A percentile compares a stretch with the other conserved stretches of the same genome.
These are phyloP conservation scores for Neopipo cinnamomea DNA, from an alignment of 2,113 vertebrate species.

Conservation along the genomic window DNA sequence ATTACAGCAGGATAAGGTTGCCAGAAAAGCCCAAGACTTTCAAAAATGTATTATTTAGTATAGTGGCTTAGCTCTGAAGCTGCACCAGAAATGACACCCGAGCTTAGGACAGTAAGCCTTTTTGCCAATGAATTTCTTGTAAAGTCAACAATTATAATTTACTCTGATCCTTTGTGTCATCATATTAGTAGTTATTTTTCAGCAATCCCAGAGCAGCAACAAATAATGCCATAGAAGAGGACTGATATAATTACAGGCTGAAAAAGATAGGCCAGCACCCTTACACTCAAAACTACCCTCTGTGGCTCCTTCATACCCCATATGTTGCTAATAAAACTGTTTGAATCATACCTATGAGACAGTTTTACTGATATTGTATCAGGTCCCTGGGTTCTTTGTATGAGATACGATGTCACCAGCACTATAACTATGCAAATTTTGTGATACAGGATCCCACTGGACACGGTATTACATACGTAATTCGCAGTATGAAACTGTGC, in stretches of 20 bases:
- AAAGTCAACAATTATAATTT: conserved; percentile 70
- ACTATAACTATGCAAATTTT: conserved; percentile 68
- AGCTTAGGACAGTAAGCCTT: conserved; percentile 50
- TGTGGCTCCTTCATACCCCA: conserved; percentile 72
- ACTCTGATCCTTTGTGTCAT: conserved; percentile 69
- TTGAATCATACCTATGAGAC: conserved; percentile 76
- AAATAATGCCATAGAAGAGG: conserved; percentile 70
- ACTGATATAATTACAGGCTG: conserved; percentile 70
- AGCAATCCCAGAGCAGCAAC: conserved; percentile 71
- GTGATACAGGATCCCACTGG: conserved; percentile 49
- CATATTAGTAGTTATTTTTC: conserved; percentile 72
- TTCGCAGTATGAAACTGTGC: conserved; percentile 11
- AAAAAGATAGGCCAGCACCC: conserved; percentile 71
- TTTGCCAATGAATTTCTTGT: conserved; percentile 63
- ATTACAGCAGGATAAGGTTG: neutral
- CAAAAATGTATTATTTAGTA: neutral
- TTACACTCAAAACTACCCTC: conserved; percentile 71
- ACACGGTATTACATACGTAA: conserved; percentile 43
- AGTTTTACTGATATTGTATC: conserved; percentile 73
- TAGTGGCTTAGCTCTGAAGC: neutral
- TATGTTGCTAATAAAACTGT: conserved; percentile 77
- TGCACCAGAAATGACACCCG: neutral
- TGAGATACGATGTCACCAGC: conserved; percentile 63
- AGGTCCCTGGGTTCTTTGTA: conserved; percentile 56
- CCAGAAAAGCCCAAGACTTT: neutral